phyloP scores from a whole-genome alignment of 2,797 vertebrate species.

The Falco concolor region DNA sequence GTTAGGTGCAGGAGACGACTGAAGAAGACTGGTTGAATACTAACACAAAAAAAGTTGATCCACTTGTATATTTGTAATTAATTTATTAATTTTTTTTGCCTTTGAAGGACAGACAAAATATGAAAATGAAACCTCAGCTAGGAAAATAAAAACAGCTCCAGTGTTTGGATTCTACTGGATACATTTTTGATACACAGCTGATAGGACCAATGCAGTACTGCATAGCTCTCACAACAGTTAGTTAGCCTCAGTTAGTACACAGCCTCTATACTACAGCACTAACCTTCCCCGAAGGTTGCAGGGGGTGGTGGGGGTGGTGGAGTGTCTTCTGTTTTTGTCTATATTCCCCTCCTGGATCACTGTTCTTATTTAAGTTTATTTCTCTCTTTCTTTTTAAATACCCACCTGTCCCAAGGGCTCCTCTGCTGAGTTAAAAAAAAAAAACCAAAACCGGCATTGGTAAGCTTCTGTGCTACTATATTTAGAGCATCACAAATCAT shows the following conservation, averaged over 20 bases:
- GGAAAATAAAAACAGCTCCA: background rate
- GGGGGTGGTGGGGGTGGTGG: too few relatives aligned
- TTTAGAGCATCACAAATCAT: slow-evolving; percentile 1
- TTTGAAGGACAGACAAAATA: background rate
- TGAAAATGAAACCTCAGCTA: background rate
- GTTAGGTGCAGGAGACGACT: background rate
- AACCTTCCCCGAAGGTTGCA: background rate
- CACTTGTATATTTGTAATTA: background rate
- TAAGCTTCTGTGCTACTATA: background rate
- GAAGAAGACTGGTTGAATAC: background rate
- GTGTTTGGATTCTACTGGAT: background rate
- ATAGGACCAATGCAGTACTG: background rate
- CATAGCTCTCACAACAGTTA: background rate
- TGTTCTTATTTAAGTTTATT: background rate
- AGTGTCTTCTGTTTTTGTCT: background rate
- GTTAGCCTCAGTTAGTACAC: background rate
- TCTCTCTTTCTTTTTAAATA: background rate
- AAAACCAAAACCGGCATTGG: background rate
- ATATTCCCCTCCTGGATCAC: background rate
- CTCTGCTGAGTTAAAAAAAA: background rate
- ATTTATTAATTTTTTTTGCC: background rate
- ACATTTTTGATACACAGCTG: background rate
- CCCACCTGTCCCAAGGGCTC: background rate
- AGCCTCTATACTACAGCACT: background rate
- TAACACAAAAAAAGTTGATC: background rate